Evolutionary conservation across 2,888 invertebrate species (phyloP), one percentile per base, ranked within the genome.

Genomic region (Agonopterix heracliana): DNA sequence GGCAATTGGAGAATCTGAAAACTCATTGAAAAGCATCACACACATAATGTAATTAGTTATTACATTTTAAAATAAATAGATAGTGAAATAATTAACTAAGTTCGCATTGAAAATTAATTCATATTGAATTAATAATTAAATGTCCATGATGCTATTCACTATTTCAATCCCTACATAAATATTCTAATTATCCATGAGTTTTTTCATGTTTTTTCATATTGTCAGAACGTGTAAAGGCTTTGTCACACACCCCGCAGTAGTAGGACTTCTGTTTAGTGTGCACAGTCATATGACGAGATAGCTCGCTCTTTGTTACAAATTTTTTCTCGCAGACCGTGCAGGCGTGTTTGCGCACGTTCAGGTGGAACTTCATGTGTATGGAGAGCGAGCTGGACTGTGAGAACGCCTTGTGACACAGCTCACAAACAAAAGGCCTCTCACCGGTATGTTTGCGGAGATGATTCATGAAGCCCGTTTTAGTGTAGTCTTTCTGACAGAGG

Each of bases 201-300:
- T 89, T 89, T 64, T 89, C 89, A 79, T 89, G 89, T 68, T 89
- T 89, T 65, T 89, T 89, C 89, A 89, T 89, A 57, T 89, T 89
- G 56, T 89, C 89, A 17, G 89, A 89, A 51, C 89, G 83, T 55
- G 89, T 89, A 63, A 89, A 89, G 44, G 89, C 89, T 68, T 89
- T 89, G 63, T 89, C 89, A 63, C 89, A 89, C 34, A 89, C 89
- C 48, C 89, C 86, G 66, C 89, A 89, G 59, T 89, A 89, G 57
- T 89, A 89, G 1, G 89, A 89, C 59, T 89, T 89, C 60, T 89
- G 89, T 62, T 89, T 89, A 11, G 89, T 89, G 57, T 89, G 89
- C 48, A 89, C 89, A 14, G 89, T 89, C 89, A 89, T 89, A 66
- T 89, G 89, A 42, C 89, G 83, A n/a, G 89, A 89, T 48, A 89